Conservation (phyloP, 2,113 vertebrate genomes). For the Oryzias melastigma region DNA sequence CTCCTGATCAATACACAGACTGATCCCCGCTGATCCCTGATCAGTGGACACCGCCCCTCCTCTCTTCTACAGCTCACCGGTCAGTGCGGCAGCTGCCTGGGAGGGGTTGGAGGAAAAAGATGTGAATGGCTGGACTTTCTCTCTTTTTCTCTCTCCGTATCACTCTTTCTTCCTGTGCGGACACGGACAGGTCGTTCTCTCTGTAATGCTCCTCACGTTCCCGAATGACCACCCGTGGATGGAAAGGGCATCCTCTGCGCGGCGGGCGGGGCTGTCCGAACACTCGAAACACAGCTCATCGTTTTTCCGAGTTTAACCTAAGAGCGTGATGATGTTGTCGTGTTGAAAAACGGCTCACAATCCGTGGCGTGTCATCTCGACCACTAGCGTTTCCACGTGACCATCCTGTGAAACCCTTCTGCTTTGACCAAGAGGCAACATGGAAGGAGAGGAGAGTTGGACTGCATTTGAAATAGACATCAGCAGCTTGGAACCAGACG, state of each 20-base stretch:
- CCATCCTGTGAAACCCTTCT: slow-evolving; percentile 61
- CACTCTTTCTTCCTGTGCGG: slow-evolving; percentile 35
- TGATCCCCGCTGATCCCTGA: slow-evolving; percentile 50
- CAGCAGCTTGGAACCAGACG: slow-evolving; percentile 29
- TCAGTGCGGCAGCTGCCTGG: slow-evolving; percentile 33
- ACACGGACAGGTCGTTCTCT: slow-evolving; percentile 37
- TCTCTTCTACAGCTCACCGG: slow-evolving; percentile 46
- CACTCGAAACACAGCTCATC: slow-evolving; percentile 38
- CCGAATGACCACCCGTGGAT: slow-evolving; percentile 18
- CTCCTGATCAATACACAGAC: slow-evolving; percentile 65
- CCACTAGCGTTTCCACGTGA: slow-evolving; percentile 56
- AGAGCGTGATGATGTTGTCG: slow-evolving; percentile 31
- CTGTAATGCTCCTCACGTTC: slow-evolving; percentile 23
- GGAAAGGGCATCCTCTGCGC: slow-evolving; percentile 19
- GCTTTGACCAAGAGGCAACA: slow-evolving; percentile 53
- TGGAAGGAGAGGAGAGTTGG: slow-evolving; percentile 20
- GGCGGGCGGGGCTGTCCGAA: slow-evolving; percentile 20
- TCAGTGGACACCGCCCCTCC: slow-evolving; percentile 58
- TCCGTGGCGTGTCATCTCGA: slow-evolving; percentile 62
- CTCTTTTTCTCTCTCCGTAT: slow-evolving; percentile 31
- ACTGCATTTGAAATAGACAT: slow-evolving; percentile 16
- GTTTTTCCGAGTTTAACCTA: slow-evolving; percentile 32
- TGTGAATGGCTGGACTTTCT: slow-evolving; percentile 41
- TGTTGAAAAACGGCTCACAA: slow-evolving; percentile 44
- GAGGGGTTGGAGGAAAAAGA: slow-evolving; percentile 32